phyloP scores from a whole-genome alignment of 2,113 vertebrate genomes.

The Isurus oxyrinchus region DNA sequence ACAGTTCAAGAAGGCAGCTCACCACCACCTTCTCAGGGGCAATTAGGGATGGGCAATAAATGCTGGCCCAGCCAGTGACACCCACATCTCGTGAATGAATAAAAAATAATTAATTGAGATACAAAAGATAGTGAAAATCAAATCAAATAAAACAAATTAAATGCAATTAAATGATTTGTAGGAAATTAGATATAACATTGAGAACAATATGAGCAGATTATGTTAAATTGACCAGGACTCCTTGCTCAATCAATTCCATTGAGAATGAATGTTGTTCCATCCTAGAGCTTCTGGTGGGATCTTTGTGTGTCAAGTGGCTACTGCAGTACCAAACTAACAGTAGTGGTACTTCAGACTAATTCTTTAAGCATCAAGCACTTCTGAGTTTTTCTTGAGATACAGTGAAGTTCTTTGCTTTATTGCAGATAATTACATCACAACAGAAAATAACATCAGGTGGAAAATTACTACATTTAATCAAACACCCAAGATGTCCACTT shows the following conservation, averaged over 20 bases:
- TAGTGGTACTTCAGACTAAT: not conserved
- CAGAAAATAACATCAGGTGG: not conserved
- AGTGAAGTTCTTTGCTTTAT: not conserved
- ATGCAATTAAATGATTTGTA: not conserved
- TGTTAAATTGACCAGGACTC: not conserved
- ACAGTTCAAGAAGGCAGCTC: too few relatives aligned
- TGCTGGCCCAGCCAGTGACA: too few relatives aligned
- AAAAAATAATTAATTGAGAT: too few relatives aligned
- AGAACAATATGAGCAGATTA: not conserved
- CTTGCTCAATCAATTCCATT: not conserved
- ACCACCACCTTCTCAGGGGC: too few relatives aligned
- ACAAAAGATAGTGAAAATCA: not conserved
- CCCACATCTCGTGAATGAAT: too few relatives aligned
- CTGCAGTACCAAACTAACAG: not conserved
- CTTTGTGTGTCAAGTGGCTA: not conserved
- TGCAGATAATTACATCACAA: conserved; percentile 43
- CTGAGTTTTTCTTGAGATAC: not conserved
- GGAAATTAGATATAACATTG: not conserved
- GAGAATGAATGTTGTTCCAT: not conserved
- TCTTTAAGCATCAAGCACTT: not conserved
- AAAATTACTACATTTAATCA: conserved; percentile 52
- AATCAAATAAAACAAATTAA: not conserved
- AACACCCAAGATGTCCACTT: conserved; percentile 77
- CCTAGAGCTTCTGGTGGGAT: not conserved
- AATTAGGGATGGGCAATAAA: too few relatives aligned